Conservation (phyloP, 2,113 vertebrate genomes). For the Pollachius pollachius region DNA sequence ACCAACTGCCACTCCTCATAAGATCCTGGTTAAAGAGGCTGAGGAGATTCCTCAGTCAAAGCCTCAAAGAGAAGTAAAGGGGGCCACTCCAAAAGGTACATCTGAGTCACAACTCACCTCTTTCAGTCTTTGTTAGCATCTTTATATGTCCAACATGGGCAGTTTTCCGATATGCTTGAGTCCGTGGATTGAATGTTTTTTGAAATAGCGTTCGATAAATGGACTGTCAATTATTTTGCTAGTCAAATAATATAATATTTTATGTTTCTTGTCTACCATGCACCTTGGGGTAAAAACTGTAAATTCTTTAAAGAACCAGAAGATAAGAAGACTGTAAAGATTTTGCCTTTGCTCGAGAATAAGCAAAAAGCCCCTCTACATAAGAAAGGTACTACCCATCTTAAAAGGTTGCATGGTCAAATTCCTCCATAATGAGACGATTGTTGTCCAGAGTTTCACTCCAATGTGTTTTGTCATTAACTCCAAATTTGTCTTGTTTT, state of each 20-base stretch:
- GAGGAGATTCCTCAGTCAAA: constrained; percentile 42
- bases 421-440: constrained; percentile 24
- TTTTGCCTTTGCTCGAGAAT: constrained; percentile 19
- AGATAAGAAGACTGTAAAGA: constrained; percentile 43
- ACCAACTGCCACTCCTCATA: background rate
- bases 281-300: constrained; percentile 33
- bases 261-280: constrained; percentile 17
- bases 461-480: constrained; percentile 28
- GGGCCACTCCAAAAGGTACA: constrained; percentile 58
- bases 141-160: constrained; percentile 8
- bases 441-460: constrained; percentile 25
- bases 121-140: constrained; percentile 15
- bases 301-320: constrained; percentile 38
- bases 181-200: too few relatives aligned
- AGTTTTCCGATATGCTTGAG: constrained; percentile 6
- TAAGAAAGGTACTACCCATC: constrained; percentile 53
- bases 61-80: constrained; percentile 54
- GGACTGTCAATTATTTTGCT: too few relatives aligned
- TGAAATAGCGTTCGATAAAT: too few relatives aligned
- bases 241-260: too few relatives aligned
- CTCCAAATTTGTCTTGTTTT: constrained; percentile 43
- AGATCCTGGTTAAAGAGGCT: background rate
- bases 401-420: constrained; percentile 4
- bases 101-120: constrained; percentile 20
- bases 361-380: constrained; percentile 34